Base-by-base conservation (phyloP, 2,888 invertebrate genomes). In the Cheilosia variabilis region DNA sequence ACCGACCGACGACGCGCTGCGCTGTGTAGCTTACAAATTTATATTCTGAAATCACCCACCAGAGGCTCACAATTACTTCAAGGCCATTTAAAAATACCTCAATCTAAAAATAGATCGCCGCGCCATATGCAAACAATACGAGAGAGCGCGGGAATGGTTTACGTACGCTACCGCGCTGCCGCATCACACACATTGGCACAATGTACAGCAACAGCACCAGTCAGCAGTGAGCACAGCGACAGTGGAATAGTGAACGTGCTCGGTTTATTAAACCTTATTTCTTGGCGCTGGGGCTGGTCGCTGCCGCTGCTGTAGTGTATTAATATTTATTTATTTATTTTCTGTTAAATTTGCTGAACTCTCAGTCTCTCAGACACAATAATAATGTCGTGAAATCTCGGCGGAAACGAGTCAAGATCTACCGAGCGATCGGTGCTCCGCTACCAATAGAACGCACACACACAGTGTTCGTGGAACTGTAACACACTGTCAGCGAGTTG, bases 1-100 rank as follows among this genome's bases (percentile, higher is more conserved):
- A 27, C 6, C 27, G 27, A 27, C 27, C 27, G 27, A 27, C 52
- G 57, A 53, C 52, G 71, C 45, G 27, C 31, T 24, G 58, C 71
- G 62, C 62, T 79, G 76, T 75, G 65, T 72, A 80, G 79, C 79
- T 73, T 58, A 80, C 79, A 80, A 80, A 80, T 87, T 84, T 84
- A 84, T 83, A 80, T 79, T 78, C 79, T 76, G 79, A 83, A 84
- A 76, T 79, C 87, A 84, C 83, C 84, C 79, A 80, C 80, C 83
- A 80, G 63, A 80, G 83, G 87, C 79, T 72, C 84, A 86, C 80
- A 84, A 81, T 87, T 87, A 78, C 88, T 81, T 88, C 90, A 90
- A 90, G 90, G 90, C 88, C 90, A 90, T 90, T 90, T 90, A 90
- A 88, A 90, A 90, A 90, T 90, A 90, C 86, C 87, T 82, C 65